Evolutionary conservation across 2,888 invertebrate genomes (phyloP), one percentile per base, ranked within the genome.

Genomic region (Caenorhabditis angaria): DNA sequence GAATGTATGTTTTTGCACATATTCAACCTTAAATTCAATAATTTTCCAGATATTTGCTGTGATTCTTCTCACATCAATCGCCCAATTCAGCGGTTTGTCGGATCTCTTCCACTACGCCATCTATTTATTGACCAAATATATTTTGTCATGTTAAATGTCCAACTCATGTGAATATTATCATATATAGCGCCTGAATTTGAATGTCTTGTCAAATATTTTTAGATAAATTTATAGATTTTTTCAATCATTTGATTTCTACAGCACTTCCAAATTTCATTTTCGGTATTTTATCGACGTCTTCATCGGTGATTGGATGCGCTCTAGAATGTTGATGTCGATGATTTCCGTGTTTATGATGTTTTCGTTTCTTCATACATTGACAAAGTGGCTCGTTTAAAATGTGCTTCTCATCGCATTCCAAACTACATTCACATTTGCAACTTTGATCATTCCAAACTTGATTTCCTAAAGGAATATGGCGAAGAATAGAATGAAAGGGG

Each of bases 371-470:
- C 25, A 64, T 53, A 22, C 71, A 71, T 51, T 59, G 63, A 58
- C 71, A 71, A 18, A 24, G 25, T n/a, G 25, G n/a, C 1, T 2
- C n/a, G 32, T 67, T 41, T 14, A 67, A 24, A 32, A 66, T 5
- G 3, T 28, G 6, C 1, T 48, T 54, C 18, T 29, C 54, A 2
- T 57, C 61, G 27, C 72, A 72, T 10, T 65, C 59, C 58, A 65
- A 12, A 20, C 58, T 47, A 29, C 72, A 72, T 20, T 68, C 65
- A 24, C 72, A 72, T 58, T 68, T 58, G 35, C 72, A 72, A 1
- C 35, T 57, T 25, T 68, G 41, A 24, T 51, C 22, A 35, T 72
- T 67, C 72, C 72, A 72, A 0, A 20, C 50, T 35, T 60, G 28
- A 28, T 72, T 58, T 22, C 72, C 72, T 71, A 10, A n/a, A n/a